These are phyloP conservation scores for Epicauta chinensis DNA, from an alignment of 1,140 invertebrate species.

Conservation along the genomic window DNA sequence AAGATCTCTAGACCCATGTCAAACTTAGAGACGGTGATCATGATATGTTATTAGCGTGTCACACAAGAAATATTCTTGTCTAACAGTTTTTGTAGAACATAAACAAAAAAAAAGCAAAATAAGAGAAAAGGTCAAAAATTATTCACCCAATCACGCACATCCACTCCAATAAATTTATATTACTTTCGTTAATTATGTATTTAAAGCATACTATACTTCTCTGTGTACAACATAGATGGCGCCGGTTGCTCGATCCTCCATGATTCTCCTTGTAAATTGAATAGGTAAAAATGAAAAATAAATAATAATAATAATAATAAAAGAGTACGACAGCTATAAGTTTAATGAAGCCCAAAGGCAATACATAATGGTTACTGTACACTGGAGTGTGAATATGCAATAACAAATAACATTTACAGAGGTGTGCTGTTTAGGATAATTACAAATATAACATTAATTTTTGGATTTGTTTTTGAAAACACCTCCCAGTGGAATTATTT, in stretches of 20 bases:
- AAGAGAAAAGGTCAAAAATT: too few relatives aligned
- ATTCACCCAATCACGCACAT: too few relatives aligned
- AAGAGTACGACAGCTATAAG: slow-evolving; percentile 41
- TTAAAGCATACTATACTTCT: too few relatives aligned
- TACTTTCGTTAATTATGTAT: too few relatives aligned
- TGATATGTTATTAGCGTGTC: slow-evolving; percentile 32
- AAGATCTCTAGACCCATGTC: slow-evolving; percentile 31
- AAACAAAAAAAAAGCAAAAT: too few relatives aligned
- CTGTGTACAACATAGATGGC: too few relatives aligned
- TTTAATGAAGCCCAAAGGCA: slow-evolving; percentile 41
- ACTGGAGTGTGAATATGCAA: slow-evolving; percentile 39
- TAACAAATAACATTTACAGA: slow-evolving; percentile 39
- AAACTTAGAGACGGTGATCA: slow-evolving; percentile 28
- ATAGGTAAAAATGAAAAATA: too few relatives aligned
- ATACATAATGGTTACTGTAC: slow-evolving; percentile 41
- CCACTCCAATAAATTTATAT: too few relatives aligned
- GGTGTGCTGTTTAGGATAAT: slow-evolving; percentile 17
- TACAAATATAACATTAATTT: slow-evolving; percentile 18
- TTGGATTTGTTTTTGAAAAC: background rate
- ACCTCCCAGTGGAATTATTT: too few relatives aligned
- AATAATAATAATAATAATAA: background rate
- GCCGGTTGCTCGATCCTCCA: too few relatives aligned
- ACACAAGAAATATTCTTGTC: slow-evolving; percentile 18
- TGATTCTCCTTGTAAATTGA: too few relatives aligned
- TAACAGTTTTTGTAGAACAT: background rate